phyloP scores from a whole-genome alignment of 2,888 invertebrate species.

The Salticus scenicus region DNA sequence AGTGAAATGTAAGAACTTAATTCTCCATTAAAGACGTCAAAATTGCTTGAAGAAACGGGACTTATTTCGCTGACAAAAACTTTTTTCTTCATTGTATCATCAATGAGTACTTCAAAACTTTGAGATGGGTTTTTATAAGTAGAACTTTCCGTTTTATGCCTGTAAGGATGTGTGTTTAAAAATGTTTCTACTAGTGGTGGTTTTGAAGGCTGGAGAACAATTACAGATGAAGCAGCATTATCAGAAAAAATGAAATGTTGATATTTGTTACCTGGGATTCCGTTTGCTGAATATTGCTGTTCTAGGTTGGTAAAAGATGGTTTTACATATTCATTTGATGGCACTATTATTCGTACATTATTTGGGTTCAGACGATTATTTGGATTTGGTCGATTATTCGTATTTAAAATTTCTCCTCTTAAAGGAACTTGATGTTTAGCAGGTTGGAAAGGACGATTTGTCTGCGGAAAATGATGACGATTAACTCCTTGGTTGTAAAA shows the following conservation, averaged over 20 bases:
- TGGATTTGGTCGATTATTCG: background rate
- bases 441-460: background rate
- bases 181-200: slow-evolving; percentile 5
- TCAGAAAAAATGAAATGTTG: slow-evolving; percentile 57
- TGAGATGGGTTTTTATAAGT: slow-evolving; percentile 12
- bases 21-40: background rate
- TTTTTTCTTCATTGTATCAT: slow-evolving; percentile 10
- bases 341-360: slow-evolving; percentile 15
- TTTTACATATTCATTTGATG: slow-evolving; percentile 5
- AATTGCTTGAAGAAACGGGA: background rate
- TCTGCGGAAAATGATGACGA: slow-evolving; percentile 8
- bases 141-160: background rate
- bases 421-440: slow-evolving; percentile 23
- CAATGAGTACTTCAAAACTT: slow-evolving; percentile 47
- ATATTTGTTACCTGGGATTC: slow-evolving; percentile 6
- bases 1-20: background rate
- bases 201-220: slow-evolving; percentile 5
- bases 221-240: slow-evolving; percentile 30
- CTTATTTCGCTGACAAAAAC: background rate
- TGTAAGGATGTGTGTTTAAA: background rate
- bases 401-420: slow-evolving; percentile 33
- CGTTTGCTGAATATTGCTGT: slow-evolving; percentile 7
- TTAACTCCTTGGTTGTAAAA: slow-evolving; percentile 22
- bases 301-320: background rate
- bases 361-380: too few relatives aligned